Percentiles rank a stretch among this genome's conserved stretches.
phyloP scores from a whole-genome alignment of 2,797 vertebrate genomes.

The Chiroxiphia lanceolata region DNA sequence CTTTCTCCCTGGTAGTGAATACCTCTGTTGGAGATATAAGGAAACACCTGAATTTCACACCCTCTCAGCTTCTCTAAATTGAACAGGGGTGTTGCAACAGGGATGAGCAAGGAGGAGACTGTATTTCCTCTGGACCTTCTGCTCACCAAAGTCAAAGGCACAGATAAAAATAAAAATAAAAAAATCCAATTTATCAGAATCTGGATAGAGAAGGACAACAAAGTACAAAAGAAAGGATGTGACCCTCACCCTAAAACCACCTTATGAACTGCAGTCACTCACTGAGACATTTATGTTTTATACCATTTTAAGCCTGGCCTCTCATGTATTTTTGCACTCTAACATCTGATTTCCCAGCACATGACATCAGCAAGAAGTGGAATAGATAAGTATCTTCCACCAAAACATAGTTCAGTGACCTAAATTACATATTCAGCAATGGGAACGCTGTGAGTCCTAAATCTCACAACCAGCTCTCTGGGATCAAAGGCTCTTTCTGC shows the following conservation, averaged over 20 bases:
- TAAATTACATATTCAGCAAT: conserved; percentile 53
- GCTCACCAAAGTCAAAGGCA: not conserved
- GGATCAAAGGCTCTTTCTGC: conserved; percentile 36
- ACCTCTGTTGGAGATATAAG: not conserved
- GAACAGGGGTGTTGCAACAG: not conserved
- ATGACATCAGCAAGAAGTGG: conserved; percentile 56
- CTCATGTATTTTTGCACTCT: conserved; percentile 38
- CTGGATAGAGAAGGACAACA: not conserved
- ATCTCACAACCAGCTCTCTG: not conserved
- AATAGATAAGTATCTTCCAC: conserved; percentile 44
- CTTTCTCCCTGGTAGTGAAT: not conserved
- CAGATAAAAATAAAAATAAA: no score
- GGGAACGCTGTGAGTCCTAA: not conserved
- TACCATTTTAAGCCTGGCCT: conserved; percentile 2
- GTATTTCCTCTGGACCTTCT: not conserved
- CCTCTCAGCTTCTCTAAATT: not conserved
- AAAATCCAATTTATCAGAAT: not conserved
- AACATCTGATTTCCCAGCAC: conserved; percentile 61
- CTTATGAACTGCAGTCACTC: not conserved
- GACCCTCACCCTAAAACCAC: not conserved
- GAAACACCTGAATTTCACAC: not conserved
- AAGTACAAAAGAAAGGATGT: not conserved
- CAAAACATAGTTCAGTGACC: conserved; percentile 49
- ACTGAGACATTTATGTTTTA: not conserved
- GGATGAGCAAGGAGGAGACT: not conserved